Conservation (phyloP, 92 coral and sea anemone species). For the Zoanthus sociatus region DNA sequence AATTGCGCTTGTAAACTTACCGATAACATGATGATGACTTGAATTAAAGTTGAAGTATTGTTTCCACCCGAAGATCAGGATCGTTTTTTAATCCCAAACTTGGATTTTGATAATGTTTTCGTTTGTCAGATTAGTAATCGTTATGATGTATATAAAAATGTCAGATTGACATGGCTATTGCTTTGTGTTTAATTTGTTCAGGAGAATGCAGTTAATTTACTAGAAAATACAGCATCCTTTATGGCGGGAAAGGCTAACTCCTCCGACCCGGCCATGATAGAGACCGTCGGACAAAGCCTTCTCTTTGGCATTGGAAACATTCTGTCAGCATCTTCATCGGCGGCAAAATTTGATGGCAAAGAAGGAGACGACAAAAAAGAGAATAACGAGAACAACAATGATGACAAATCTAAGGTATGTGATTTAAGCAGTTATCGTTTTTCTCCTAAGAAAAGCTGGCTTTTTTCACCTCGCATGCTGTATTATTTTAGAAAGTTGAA, state of each 20-base stretch:
- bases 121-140: no score
- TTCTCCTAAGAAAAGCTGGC: no score
- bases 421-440: not conserved
- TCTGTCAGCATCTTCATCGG: slow-evolving; percentile 71
- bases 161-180: no score
- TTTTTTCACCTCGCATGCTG: no score
- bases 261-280: slow-evolving; percentile 68
- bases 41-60: no score
- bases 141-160: no score
- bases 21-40: no score
- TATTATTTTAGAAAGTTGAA: no score
- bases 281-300: slow-evolving; percentile 80
- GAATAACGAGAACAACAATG: slow-evolving; percentile 40
- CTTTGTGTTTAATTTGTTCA: not conserved
- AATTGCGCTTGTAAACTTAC: no score
- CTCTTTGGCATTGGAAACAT: slow-evolving; percentile 87
- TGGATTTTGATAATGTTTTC: no score
- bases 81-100: no score
- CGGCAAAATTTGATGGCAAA: slow-evolving; percentile 57
- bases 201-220: slow-evolving; percentile 79
- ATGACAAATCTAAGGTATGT: slow-evolving; percentile 53
- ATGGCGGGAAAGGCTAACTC: slow-evolving; percentile 67
- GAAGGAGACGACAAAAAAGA: slow-evolving; percentile 7
- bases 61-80: no score
- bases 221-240: slow-evolving; percentile 81